These are phyloP conservation scores for Trinorchestia longiramus DNA, from an alignment of 1,140 invertebrate species.

Conservation along the genomic window DNA sequence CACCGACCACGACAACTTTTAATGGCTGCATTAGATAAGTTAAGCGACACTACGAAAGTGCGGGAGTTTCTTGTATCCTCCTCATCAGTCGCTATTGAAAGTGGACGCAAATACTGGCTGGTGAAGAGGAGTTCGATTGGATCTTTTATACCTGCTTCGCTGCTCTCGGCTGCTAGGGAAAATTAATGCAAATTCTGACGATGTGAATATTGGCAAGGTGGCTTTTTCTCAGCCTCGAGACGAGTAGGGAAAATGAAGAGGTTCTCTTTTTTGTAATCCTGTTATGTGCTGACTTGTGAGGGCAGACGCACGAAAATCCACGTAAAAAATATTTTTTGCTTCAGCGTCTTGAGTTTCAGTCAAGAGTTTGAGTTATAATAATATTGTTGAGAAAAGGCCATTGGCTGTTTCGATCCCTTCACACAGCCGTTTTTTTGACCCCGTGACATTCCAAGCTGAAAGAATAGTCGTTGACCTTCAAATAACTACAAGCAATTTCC, in stretches of 20 bases:
- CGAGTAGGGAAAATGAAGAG: not conserved
- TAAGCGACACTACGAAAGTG: not conserved
- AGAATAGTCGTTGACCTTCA: not conserved
- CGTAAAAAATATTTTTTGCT: not conserved
- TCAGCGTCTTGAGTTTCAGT: not conserved
- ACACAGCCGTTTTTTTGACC: not conserved
- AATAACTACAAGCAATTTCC: not conserved
- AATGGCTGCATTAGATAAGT: constrained; percentile 43
- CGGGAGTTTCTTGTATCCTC: not conserved
- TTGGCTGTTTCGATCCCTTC: not conserved
- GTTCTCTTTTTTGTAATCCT: not conserved
- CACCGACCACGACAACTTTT: constrained; percentile 14
- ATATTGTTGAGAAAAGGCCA: not conserved
- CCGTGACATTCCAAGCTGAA: not conserved
- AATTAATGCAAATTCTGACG: not conserved
- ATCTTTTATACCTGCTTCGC: not conserved
- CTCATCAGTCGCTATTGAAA: not conserved
- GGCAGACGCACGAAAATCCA: not conserved
- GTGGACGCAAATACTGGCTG: not conserved
- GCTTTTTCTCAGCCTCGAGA: not conserved
- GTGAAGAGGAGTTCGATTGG: not conserved
- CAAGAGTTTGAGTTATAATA: not conserved
- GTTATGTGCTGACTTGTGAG: not conserved
- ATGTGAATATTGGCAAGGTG: not conserved
- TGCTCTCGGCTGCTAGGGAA: not conserved